phyloP scores from a whole-genome alignment of 2,888 invertebrate species.

The Octonoba sinensis region DNA sequence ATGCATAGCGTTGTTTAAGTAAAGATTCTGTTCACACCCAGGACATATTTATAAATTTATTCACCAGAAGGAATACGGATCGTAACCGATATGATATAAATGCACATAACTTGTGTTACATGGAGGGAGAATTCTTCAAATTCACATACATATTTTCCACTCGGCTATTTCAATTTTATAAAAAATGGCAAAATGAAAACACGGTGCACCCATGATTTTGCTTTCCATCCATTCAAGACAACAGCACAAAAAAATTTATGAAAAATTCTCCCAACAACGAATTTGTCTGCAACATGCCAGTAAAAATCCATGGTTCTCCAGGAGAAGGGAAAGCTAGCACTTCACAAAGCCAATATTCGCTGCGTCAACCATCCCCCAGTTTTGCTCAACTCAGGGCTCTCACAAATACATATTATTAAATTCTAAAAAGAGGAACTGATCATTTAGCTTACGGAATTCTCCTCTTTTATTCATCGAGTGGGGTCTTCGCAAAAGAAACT shows the following conservation, averaged over 20 bases:
- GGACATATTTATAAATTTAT: conserved; percentile 37
- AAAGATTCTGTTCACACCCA: conserved; percentile 29
- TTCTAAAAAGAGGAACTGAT: conserved; percentile 54
- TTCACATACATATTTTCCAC: conserved; percentile 46
- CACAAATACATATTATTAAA: conserved; percentile 60
- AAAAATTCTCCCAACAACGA: conserved; percentile 52
- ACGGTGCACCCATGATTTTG: too few species aligned
- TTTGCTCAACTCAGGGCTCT: conserved; percentile 8
- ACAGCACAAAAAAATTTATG: conserved; percentile 51
- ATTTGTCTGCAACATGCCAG: conserved; percentile 54
- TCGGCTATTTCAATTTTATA: conserved; percentile 30
- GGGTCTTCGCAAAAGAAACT: conserved; percentile 20
- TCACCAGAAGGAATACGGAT: background rate
- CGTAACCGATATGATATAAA: conserved; percentile 48
- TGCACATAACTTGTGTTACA: conserved; percentile 41
- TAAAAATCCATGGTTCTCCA: conserved; percentile 3
- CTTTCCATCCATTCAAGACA: conserved; percentile 45
- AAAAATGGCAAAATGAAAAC: conserved; percentile 14
- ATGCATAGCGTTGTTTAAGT: conserved; percentile 21
- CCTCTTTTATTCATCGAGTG: conserved; percentile 57
- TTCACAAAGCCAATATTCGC: conserved; percentile 60
- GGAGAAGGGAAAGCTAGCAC: conserved; percentile 1
- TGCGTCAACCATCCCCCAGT: conserved; percentile 18
- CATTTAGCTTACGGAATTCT: conserved; percentile 55
- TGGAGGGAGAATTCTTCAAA: conserved; percentile 31